These are phyloP conservation scores for Craterocephalus amniculus DNA, from an alignment of 2,797 vertebrate genomes.

Conservation along the genomic window DNA sequence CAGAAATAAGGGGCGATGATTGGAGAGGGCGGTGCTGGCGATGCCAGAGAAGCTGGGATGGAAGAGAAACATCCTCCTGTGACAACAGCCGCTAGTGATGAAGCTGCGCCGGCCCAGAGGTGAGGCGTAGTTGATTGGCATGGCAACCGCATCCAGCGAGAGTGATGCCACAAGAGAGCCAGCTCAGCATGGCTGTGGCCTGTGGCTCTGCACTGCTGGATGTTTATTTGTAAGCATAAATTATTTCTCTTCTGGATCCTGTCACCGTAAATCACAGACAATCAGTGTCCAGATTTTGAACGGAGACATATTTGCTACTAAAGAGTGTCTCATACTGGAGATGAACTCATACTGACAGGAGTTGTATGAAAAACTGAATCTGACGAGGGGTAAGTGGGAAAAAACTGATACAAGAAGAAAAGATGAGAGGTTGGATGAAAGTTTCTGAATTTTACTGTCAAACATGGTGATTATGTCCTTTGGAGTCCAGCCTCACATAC, in stretches of 20 bases:
- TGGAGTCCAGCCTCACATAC: not conserved
- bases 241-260: slow-evolving; percentile 36
- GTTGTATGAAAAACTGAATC: slow-evolving; percentile 16
- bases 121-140: slow-evolving; percentile 60
- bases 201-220: slow-evolving; percentile 34
- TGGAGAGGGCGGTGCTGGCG: slow-evolving; percentile 27
- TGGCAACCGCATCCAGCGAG: slow-evolving; percentile 63
- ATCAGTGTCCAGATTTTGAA: slow-evolving; percentile 16
- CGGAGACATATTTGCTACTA: slow-evolving; percentile 9
- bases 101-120: slow-evolving; percentile 54
- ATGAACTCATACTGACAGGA: slow-evolving; percentile 28
- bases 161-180: slow-evolving; percentile 45
- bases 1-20: slow-evolving; percentile 23
- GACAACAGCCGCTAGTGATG: slow-evolving; percentile 69
- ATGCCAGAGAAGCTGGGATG: slow-evolving; percentile 34
- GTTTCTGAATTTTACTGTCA: slow-evolving; percentile 29
- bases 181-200: slow-evolving; percentile 39
- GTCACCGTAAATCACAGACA: slow-evolving; percentile 1
- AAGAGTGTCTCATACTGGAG: slow-evolving; percentile 14
- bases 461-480: slow-evolving; percentile 25
- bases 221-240: slow-evolving; percentile 49
- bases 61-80: slow-evolving; percentile 53
- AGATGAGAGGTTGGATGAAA: not conserved
- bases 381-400: slow-evolving; percentile 10
- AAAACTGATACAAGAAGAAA: slow-evolving; percentile 18